Evolutionary conservation across 2,888 invertebrate genomes (phyloP).

Genomic region (Aromia moschata): DNA sequence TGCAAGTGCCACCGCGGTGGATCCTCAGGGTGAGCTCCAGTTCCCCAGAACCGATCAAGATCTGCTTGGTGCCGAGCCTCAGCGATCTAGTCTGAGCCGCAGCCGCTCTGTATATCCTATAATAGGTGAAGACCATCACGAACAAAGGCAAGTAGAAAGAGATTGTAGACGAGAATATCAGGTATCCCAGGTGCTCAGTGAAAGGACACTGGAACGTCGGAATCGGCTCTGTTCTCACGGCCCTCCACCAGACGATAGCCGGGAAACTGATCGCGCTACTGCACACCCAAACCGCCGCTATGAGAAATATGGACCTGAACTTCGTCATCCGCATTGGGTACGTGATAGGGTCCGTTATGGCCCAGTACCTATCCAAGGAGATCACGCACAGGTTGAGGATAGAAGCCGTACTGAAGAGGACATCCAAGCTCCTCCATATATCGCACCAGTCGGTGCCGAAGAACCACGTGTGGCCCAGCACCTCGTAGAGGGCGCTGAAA

Average conservation of each 20-base stretch:
- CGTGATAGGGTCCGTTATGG: slow-evolving; percentile 97
- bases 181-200: slow-evolving; percentile 94
- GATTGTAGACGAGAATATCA: slow-evolving; percentile 96
- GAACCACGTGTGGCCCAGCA: slow-evolving; percentile 89
- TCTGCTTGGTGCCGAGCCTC: slow-evolving; percentile 90
- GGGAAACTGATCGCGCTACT: slow-evolving; percentile 98
- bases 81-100: slow-evolving; percentile 90
- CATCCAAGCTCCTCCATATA: slow-evolving; percentile 96
- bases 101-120: slow-evolving; percentile 93
- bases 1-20: slow-evolving; percentile 87
- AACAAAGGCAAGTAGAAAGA: slow-evolving; percentile 97
- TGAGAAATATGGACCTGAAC: slow-evolving; percentile 84
- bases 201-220: slow-evolving; percentile 91
- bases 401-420: slow-evolving; percentile 96
- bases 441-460: slow-evolving; percentile 98
- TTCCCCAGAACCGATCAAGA: slow-evolving; percentile 85
- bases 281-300: slow-evolving; percentile 95
- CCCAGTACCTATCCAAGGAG: slow-evolving; percentile 96
- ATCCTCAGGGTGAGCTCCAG: slow-evolving; percentile 89
- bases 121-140: slow-evolving; percentile 99
- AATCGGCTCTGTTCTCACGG: slow-evolving; percentile 81
- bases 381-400: slow-evolving; percentile 98
- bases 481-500: slow-evolving; percentile 91
- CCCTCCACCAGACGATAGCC: slow-evolving; percentile 96
- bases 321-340: slow-evolving; percentile 96